Base-by-base conservation (phyloP, 2,888 invertebrate genomes). In the Epirrita christyi region DNA sequence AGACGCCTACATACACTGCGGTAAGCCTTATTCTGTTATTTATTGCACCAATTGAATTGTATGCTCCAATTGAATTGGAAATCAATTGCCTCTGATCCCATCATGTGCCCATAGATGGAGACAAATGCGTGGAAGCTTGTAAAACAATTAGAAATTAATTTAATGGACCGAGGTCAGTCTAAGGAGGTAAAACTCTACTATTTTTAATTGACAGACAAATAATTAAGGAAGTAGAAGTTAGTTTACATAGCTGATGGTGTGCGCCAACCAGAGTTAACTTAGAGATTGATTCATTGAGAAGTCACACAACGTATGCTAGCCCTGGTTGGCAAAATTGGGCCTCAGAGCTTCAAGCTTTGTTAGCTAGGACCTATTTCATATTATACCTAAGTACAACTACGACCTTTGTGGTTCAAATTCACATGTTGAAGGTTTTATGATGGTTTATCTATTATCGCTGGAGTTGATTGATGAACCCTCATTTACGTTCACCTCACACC, bases 391-490 rank as follows among this genome's bases (percentile, higher is more conserved):
- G 21, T 21, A 21, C 21, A n/a, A n/a, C 21, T 21, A 21, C 21
- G 2, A 21, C 21, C 21, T 21, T 21, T 21, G 21, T 21, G 21
- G 2, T 21, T 21, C 4, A 9, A 14, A 41, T 10, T n/a, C n/a
- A 41, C 41, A 42, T 36, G n/a, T 1, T 13, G 11, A 11, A 38
- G 40, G 49, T 27, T 32, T 44, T 41, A 15, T 52, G 38, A 43
- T 48, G 32, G 46, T 47, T 42, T 45, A 46, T 53, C 48, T 53
- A 49, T 28, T n/a, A n/a, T 13, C 27, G 51, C 52, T 40, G 11
- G 42, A 38, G 41, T 43, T 63, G 63, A 66, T 66, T 61, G 63
- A 64, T 64, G 60, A 62, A 40, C 44, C 46, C 43, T 50, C 51
- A 59, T 56, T 59, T 43, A 38, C 27, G 41, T 55, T 49, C 43